Evolutionary conservation across 1,140 invertebrate genomes (phyloP).

Genomic region (Phthorimaea operculella): DNA sequence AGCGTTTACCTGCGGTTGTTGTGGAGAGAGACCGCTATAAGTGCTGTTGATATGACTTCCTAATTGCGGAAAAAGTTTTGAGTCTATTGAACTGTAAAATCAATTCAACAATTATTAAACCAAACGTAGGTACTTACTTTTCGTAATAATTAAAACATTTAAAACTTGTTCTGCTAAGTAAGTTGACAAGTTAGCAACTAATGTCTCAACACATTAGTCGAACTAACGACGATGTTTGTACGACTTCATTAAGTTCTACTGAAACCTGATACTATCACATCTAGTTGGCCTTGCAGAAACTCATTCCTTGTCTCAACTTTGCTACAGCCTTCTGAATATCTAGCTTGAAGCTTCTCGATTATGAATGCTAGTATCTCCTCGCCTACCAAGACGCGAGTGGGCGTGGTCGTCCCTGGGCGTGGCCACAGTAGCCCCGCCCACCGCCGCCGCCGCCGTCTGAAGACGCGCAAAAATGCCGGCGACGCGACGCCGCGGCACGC

Average conservation of each 20-base stretch:
- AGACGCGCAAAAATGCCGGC: constrained; percentile 48
- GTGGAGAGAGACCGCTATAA: constrained; percentile 35
- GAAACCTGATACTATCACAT: too few species aligned
- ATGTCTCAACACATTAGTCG: constrained; percentile 13
- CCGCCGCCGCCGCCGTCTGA: constrained; percentile 21
- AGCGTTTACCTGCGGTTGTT: constrained; percentile 24
- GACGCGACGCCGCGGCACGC: constrained; percentile 22
- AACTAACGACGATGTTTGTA: constrained; percentile 10
- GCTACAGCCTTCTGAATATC: too few species aligned
- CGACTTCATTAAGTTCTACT: too few species aligned
- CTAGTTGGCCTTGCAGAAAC: too few species aligned
- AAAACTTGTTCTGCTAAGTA: too few species aligned
- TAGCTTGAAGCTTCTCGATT: too few species aligned
- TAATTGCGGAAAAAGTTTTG: constrained; percentile 3
- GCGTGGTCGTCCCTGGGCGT: constrained; percentile 47
- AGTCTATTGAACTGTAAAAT: background rate
- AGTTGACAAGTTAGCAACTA: background rate
- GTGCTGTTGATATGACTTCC: background rate
- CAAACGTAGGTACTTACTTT: too few species aligned
- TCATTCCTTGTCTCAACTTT: too few species aligned
- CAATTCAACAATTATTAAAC: too few species aligned
- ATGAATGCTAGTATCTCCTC: background rate
- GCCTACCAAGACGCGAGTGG: constrained; percentile 20
- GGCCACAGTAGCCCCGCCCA: constrained; percentile 37
- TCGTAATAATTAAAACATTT: too few species aligned